Evolutionary conservation across 1,140 invertebrate genomes (phyloP), one percentile per base, ranked within the genome.

Genomic region (Asobara japonica): DNA sequence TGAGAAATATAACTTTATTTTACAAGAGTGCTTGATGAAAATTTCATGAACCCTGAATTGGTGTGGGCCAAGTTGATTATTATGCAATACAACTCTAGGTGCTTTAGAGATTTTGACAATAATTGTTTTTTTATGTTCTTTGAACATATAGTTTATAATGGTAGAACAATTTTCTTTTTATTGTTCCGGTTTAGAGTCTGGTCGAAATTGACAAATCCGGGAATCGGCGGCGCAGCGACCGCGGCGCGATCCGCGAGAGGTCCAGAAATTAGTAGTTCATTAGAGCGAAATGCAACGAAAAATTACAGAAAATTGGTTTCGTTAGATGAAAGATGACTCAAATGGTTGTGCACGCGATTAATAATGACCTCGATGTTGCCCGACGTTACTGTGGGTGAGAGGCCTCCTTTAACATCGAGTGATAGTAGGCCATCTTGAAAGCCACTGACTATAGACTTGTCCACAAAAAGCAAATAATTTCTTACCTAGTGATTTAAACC

Each of bases 361-460:
- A 84, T 31, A 83, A 83, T 85, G 84, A 86, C 84, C 84, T 86
- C 83, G 83, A 86, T 86, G 83, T 62, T 77, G 82, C 78, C 83
- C 81, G 83, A 80, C 80, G 80, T 76, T 82, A 30, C 29, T 29
- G n/a, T 76, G 79, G 83, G 84, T 86, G 83, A 85, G 84, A 86
- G 84, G 84, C 82, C 79, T 84, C 79, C 65, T 60, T 38, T 25
- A 38, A 56, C 30, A 41, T 3, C 22, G 78, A 74, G 83, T 82
- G 81, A 86, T 86, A 85, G 84, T 86, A 86, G 84, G 84, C 83
- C 84, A 86, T 83, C 77, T 56, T 8, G 16, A 30, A 29, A 36
- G n/a, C n/a, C n/a, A n/a, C n/a, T 38, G 25, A 66, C n/a, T 66
- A 27, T 45, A 66, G 20, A 18, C 11, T 66, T 13, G 13, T 41